phyloP scores from a whole-genome alignment of 2,888 invertebrate species.

The Meiosimyza decipiens region DNA sequence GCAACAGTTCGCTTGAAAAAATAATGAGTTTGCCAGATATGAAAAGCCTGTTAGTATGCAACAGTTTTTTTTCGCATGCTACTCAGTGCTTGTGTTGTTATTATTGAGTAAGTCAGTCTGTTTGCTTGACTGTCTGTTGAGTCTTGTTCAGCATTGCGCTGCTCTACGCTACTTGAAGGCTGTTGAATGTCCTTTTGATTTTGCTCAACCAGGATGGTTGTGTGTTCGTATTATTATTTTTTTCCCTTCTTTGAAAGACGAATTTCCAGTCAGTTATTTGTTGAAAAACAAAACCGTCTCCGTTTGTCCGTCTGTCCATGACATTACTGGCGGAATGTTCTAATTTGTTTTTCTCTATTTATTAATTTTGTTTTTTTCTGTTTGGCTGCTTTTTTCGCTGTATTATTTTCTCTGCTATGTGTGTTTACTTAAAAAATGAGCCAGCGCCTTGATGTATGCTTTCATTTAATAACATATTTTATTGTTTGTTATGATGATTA shows the following conservation, averaged over 20 bases:
- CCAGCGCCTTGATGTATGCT: constrained; percentile 38
- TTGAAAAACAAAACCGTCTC: constrained; percentile 29
- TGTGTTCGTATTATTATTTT: constrained; percentile 1
- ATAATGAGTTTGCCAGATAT: constrained; percentile 25
- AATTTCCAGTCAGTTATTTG: background rate
- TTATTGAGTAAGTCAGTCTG: constrained; percentile 36
- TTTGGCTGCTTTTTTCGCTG: constrained; percentile 52
- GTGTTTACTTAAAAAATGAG: background rate
- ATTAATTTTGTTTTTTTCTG: constrained; percentile 9
- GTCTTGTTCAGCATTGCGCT: constrained; percentile 50
- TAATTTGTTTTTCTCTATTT: constrained; percentile 57
- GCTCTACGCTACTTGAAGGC: constrained; percentile 46
- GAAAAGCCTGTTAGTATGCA: constrained; percentile 26
- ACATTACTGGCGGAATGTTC: constrained; percentile 55
- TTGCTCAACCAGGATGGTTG: constrained; percentile 55
- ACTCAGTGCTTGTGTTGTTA: constrained; percentile 15
- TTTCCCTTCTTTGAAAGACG: constrained; percentile 4
- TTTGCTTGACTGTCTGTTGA: constrained; percentile 48
- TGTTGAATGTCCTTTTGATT: constrained; percentile 61
- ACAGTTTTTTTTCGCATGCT: background rate
- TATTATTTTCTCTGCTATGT: background rate
- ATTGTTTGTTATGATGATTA: constrained; percentile 59
- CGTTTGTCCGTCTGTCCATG: constrained; percentile 21
- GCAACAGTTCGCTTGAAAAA: constrained; percentile 44
- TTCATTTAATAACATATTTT: constrained; percentile 44